A percentile compares a stretch with the other conserved stretches of the same genome.
Evolutionary conservation across 2,797 vertebrate species (phyloP).

Genomic region (Paramormyrops hopkinsi): DNA sequence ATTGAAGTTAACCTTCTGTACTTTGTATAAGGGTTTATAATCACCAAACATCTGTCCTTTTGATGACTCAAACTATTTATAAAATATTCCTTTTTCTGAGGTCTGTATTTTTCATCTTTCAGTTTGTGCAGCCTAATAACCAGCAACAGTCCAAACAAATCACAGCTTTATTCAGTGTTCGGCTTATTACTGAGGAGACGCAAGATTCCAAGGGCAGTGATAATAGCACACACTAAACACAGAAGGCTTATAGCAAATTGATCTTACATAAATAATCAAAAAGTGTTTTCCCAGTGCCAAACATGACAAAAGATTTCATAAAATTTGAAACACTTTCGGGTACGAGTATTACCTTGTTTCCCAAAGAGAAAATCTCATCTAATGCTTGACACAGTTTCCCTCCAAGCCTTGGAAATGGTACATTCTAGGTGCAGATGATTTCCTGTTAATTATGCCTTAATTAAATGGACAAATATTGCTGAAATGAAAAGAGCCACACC

Average conservation of each 20-base stretch:
- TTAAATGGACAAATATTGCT: neutral
- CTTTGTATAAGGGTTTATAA: neutral
- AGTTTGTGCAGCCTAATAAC: neutral
- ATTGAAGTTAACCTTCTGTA: neutral
- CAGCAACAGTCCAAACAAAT: neutral
- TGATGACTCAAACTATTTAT: constrained; percentile 4
- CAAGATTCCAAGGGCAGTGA: neutral
- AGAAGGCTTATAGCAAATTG: neutral
- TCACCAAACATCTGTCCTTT: neutral
- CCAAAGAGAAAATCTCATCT: neutral
- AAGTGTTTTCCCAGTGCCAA: neutral
- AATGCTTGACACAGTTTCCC: neutral
- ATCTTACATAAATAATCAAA: neutral
- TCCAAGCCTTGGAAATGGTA: neutral
- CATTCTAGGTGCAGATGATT: neutral
- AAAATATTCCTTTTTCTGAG: neutral
- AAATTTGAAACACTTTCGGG: neutral
- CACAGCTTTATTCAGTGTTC: neutral
- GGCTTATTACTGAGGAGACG: neutral
- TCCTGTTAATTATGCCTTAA: neutral
- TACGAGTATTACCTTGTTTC: neutral
- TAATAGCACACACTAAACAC: neutral
- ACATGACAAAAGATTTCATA: neutral
- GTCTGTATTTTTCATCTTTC: neutral
- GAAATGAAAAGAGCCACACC: neutral